Conservation (phyloP, 2,113 vertebrate species). For the Nycticebus coucang region DNA sequence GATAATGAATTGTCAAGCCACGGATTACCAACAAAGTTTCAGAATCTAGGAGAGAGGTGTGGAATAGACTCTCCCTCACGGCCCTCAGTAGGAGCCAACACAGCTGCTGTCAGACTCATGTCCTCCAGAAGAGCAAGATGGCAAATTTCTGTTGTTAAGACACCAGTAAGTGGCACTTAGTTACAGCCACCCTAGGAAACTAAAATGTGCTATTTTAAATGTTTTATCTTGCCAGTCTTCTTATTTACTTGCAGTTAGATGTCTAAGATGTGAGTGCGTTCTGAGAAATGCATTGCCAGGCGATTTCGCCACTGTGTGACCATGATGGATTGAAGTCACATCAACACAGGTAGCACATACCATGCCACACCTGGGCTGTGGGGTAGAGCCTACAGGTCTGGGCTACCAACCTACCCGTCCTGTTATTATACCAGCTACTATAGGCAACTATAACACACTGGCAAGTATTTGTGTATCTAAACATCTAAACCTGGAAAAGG, state of each 20-base stretch:
- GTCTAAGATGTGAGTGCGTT: not conserved
- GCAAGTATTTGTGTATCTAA: not conserved
- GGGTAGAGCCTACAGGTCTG: not conserved
- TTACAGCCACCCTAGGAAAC: not conserved
- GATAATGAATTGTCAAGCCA: not conserved
- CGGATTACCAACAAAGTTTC: not conserved
- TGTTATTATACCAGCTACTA: not conserved
- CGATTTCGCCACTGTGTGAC: not conserved
- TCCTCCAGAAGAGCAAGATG: not conserved
- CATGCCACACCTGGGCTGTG: not conserved
- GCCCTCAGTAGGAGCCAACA: accelerated
- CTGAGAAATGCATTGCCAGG: not conserved
- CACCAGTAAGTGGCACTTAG: no score
- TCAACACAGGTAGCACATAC: not conserved
- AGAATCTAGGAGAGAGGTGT: not conserved
- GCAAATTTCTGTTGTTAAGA: not conserved
- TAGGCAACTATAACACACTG: not conserved
- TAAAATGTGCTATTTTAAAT: not conserved
- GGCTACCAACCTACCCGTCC: not conserved
- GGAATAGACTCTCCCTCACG: not conserved
- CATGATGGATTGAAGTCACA: not conserved
- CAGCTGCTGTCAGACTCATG: not conserved
- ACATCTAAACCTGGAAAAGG: not conserved
- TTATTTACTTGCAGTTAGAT: not conserved
- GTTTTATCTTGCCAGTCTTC: not conserved